These are phyloP conservation scores for Macropis europaea DNA, from an alignment of 2,888 invertebrate species.

Conservation along the genomic window DNA sequence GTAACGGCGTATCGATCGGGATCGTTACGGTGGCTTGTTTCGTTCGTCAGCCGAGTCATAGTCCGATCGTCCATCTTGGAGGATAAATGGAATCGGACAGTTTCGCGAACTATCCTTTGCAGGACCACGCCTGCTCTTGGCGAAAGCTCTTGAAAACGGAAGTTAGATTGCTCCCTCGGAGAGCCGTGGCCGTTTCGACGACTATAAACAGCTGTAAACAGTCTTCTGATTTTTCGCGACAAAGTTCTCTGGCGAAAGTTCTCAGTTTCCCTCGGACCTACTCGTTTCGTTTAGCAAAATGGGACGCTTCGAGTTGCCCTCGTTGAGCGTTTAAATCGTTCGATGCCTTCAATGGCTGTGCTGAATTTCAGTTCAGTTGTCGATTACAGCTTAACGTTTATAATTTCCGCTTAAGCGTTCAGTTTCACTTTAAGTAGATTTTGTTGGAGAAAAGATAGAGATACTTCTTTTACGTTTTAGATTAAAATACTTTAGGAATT, in stretches of 20 bases:
- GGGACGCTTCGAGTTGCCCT: too few species aligned
- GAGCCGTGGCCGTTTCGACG: conserved; percentile 7
- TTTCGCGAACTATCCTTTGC: conserved; percentile 42
- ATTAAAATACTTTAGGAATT: too few species aligned
- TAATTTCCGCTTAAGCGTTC: too few species aligned
- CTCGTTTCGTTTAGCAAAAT: too few species aligned
- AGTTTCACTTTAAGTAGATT: too few species aligned
- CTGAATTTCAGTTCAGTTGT: too few species aligned
- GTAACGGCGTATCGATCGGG: conserved; percentile 1
- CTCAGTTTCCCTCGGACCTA: not conserved
- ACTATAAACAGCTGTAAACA: conserved; percentile 33
- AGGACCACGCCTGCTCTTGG: conserved; percentile 17
- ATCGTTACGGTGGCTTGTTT: not conserved
- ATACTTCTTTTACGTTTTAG: too few species aligned
- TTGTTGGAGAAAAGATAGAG: too few species aligned
- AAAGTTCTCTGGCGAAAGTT: not conserved
- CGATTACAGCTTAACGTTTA: too few species aligned
- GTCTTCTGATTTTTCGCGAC: not conserved
- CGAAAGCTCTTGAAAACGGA: conserved; percentile 23
- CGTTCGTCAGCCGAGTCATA: conserved; percentile 50
- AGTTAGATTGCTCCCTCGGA: conserved; percentile 40
- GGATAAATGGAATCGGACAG: conserved; percentile 60
- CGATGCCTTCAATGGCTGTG: too few species aligned
- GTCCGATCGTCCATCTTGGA: conserved; percentile 42
- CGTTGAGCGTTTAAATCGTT: too few species aligned